A percentile compares a stretch with the other conserved stretches of the same genome.
phyloP scores from a whole-genome alignment of 2,113 vertebrate genomes.

The Oriolus oriolus region DNA sequence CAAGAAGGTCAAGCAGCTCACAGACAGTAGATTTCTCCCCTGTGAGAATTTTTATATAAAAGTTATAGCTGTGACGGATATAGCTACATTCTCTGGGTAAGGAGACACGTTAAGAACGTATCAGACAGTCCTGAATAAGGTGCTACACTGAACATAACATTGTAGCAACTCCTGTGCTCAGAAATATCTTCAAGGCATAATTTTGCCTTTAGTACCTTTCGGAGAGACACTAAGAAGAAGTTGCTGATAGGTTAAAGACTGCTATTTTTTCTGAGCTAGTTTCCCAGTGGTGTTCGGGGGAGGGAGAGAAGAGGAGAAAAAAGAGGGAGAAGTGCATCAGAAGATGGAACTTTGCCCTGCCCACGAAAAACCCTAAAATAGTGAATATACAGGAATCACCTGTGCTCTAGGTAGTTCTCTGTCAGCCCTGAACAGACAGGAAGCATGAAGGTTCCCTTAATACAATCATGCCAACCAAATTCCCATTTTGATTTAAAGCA shows the following conservation, averaged over 20 bases:
- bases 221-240: background rate
- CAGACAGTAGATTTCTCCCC: background rate
- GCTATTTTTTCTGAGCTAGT: background rate
- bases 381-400: background rate
- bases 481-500: background rate
- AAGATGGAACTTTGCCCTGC: background rate
- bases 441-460: background rate
- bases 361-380: fast-evolving
- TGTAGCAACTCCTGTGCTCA: background rate
- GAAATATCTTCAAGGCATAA: background rate
- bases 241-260: background rate
- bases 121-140: background rate
- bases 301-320: no score
- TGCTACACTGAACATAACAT: background rate
- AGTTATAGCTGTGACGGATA: background rate
- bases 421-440: background rate
- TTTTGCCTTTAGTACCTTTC: background rate
- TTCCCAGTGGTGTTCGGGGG: background rate
- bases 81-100: background rate
- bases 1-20: background rate
- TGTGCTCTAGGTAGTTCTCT: background rate
- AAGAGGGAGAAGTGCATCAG: fast-evolving
- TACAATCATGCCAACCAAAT: background rate
- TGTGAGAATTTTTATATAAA: background rate
- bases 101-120: background rate